Evolutionary conservation across 2,113 vertebrate genomes (phyloP).

Genomic region (Tympanuchus pallidicinctus): DNA sequence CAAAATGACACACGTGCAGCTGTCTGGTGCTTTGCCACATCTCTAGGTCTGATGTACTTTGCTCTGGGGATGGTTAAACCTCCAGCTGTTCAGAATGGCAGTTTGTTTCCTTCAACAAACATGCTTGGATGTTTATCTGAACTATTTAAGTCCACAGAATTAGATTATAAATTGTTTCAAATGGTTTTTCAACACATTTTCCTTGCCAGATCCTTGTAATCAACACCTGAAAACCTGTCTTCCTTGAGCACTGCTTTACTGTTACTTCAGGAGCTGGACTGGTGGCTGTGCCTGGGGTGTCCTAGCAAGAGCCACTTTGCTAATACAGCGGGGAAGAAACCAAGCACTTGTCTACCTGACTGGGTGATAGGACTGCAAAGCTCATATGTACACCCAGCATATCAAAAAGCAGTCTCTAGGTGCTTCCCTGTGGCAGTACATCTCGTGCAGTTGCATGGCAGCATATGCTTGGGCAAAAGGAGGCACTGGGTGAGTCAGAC

Average conservation of each 20-base stretch:
- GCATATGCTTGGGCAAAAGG: background rate
- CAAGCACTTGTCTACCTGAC: accelerated
- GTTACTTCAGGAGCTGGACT: background rate
- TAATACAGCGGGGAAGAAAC: accelerated
- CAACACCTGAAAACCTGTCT: background rate
- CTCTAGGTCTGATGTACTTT: constrained; percentile 25
- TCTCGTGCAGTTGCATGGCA: background rate
- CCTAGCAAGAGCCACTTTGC: background rate
- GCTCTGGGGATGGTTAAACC: constrained; percentile 35
- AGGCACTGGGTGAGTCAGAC: background rate
- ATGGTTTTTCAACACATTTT: background rate
- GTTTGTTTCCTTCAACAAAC: constrained; percentile 19
- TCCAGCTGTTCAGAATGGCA: constrained; percentile 28
- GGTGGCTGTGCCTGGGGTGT: accelerated
- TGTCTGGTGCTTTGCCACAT: constrained; percentile 13
- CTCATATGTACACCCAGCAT: background rate
- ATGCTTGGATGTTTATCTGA: background rate
- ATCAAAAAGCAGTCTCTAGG: background rate
- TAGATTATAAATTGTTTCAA: background rate
- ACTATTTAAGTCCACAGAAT: background rate
- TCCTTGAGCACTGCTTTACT: background rate
- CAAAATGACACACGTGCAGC: constrained; percentile 33
- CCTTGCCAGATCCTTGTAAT: background rate
- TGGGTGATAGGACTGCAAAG: background rate
- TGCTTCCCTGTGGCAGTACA: background rate